Percentiles rank a stretch among this genome's conserved stretches.
Conservation (phyloP, 2,888 invertebrate genomes). For the Metopia argyrocephala region DNA sequence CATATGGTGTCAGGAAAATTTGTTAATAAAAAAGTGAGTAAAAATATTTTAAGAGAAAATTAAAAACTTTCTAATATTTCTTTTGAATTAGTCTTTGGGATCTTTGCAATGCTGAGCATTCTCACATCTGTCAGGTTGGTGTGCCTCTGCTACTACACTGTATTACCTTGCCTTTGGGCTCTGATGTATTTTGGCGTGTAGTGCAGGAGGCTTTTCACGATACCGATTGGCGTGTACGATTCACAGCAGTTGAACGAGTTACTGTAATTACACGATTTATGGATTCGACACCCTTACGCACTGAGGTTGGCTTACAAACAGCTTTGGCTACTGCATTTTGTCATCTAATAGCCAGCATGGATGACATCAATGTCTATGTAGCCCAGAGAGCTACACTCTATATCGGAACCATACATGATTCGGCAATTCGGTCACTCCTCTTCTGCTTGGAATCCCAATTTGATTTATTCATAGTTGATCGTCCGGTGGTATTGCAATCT, state of each 20-base stretch:
- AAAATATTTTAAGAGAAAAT: not conserved
- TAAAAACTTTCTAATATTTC: not conserved
- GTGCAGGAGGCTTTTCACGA: constrained; percentile 96
- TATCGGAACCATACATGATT: constrained; percentile 94
- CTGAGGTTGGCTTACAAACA: constrained; percentile 91
- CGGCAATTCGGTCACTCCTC: constrained; percentile 91
- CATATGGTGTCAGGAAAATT: constrained; percentile 97
- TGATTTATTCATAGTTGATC: constrained; percentile 96
- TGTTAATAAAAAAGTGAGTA: constrained; percentile 92
- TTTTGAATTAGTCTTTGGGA: constrained; percentile 89
- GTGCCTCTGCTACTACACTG: constrained; percentile 97
- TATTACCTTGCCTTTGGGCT: constrained; percentile 94
- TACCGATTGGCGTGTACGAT: constrained; percentile 92
- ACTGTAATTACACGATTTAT: constrained; percentile 95
- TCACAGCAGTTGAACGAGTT: constrained; percentile 96
- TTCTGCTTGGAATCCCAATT: constrained; percentile 98
- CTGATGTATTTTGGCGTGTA: constrained; percentile 97
- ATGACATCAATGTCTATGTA: constrained; percentile 96
- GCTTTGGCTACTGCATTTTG: constrained; percentile 98
- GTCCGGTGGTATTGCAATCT: constrained; percentile 97
- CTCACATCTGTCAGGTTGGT: constrained; percentile 94
- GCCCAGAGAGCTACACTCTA: constrained; percentile 95
- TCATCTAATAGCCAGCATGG: constrained; percentile 96
- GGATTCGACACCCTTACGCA: constrained; percentile 92
- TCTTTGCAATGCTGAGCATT: constrained; percentile 93